These are phyloP conservation scores for Prietella phreatophila DNA, from an alignment of 2,113 vertebrate genomes.

Conservation along the genomic window DNA sequence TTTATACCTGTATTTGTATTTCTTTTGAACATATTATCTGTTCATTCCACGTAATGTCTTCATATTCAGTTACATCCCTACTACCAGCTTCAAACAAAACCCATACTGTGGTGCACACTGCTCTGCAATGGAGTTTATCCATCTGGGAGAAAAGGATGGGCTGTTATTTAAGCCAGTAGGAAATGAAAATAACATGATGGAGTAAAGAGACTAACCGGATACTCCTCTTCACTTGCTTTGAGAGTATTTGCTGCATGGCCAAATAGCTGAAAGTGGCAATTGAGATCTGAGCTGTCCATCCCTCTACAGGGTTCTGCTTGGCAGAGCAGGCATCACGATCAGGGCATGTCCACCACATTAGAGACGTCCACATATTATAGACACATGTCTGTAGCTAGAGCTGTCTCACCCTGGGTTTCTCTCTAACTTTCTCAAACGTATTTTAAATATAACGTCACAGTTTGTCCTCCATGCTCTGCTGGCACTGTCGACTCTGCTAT, in stretches of 20 bases:
- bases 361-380: slow-evolving; percentile 12
- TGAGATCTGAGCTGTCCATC: slow-evolving; percentile 2
- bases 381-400: slow-evolving; percentile 8
- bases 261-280: slow-evolving; percentile 9
- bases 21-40: not conserved
- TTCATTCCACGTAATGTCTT: not conserved
- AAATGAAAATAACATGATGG: slow-evolving; percentile 6
- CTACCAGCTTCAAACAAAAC: slow-evolving; percentile 27
- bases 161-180: slow-evolving; percentile 11
- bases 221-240: not conserved
- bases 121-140: slow-evolving; percentile 5
- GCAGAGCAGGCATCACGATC: not conserved
- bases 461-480: slow-evolving; percentile 10
- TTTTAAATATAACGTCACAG: slow-evolving; percentile 20
- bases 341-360: slow-evolving; percentile 11
- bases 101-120: slow-evolving; percentile 1
- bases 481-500: slow-evolving; percentile 6
- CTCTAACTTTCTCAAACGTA: not conserved
- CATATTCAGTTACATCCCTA: not conserved
- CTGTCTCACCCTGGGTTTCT: not conserved
- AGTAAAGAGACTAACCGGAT: slow-evolving; percentile 11
- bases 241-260: not conserved
- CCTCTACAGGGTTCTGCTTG: slow-evolving; percentile 17
- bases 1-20: not conserved
- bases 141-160: slow-evolving; percentile 18